Base-by-base conservation (phyloP, 2,888 invertebrate genomes). In the Leptinotarsa tumamoca region DNA sequence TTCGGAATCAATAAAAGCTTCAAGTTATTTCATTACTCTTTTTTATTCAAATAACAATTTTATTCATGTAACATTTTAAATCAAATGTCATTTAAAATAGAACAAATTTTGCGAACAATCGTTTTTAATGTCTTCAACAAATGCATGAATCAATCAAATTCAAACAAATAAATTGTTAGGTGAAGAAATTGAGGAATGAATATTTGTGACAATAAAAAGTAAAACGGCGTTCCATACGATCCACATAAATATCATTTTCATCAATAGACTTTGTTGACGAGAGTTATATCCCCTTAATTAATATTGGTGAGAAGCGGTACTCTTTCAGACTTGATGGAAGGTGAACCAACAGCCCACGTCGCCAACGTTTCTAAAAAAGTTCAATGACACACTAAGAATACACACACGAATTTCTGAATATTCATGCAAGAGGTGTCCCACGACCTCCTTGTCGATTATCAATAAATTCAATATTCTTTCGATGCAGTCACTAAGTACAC, bases 401-500 rank as follows among this genome's bases (percentile, higher is more conserved):
- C 63, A 63, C 63, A 33, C 43, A 63, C 63, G 63, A 33, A 10
- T 33, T 63, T 63, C 63, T 43, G 63, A 63, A 63, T 63, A 63
- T 63, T 63, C 63, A 58, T 58, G 58, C 58, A 63, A 63, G 33
- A 33, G 63, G 43, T 63, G 63, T 63, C 63, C 63, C 63, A 33
- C 63, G 63, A 63, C 43, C 63, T 63, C 63, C 18, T 27, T n/a
- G 17, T 13, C n/a, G 43, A n/a, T 63, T 63, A 63, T 63, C 63
- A 43, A 63, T 63, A 63, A 63, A 63, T 63, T 63, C 43, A 10
- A 63, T 33, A 63, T 33, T 63, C 27, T 63, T 33, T 63, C 33
- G 17, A 33, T 63, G 63, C 63, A 63, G 33, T n/a, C 63, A 63
- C 33, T 43, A 63, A 63, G 33, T 33, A 63, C 63, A 63, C 13